A percentile compares a stretch with the other conserved stretches of the same genome.
These are phyloP conservation scores for Microcebus griseorufus DNA, from an alignment of 2,113 vertebrate genomes.

Conservation along the genomic window DNA sequence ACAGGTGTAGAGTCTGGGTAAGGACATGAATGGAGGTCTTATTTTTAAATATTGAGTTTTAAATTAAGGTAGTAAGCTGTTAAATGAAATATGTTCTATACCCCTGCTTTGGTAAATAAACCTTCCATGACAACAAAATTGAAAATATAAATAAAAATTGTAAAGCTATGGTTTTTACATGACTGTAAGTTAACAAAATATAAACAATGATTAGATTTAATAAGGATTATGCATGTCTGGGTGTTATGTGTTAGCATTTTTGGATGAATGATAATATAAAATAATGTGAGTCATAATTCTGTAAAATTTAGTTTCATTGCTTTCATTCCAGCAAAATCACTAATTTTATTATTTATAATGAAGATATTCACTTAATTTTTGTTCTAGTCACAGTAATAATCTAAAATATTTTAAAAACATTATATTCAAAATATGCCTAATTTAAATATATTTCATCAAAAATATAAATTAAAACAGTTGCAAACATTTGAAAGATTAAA, in stretches of 20 bases:
- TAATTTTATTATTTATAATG: neutral
- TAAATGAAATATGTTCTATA: neutral
- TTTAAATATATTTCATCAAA: slow-evolving; percentile 22
- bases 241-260: neutral
- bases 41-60: neutral
- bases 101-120: neutral
- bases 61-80: neutral
- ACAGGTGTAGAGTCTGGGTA: neutral
- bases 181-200: neutral
- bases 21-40: neutral
- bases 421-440: neutral
- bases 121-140: neutral
- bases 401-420: slow-evolving; percentile 1
- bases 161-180: neutral
- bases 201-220: neutral
- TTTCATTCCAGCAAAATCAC: neutral
- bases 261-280: neutral
- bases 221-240: neutral
- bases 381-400: neutral
- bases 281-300: neutral
- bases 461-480: slow-evolving; percentile 2
- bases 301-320: slow-evolving; percentile 3
- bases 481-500: neutral
- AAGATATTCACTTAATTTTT: slow-evolving; percentile 23
- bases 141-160: neutral